Evolutionary conservation across 2,113 vertebrate species (phyloP), one percentile per base, ranked within the genome.

Genomic region (Crocuta crocuta): DNA sequence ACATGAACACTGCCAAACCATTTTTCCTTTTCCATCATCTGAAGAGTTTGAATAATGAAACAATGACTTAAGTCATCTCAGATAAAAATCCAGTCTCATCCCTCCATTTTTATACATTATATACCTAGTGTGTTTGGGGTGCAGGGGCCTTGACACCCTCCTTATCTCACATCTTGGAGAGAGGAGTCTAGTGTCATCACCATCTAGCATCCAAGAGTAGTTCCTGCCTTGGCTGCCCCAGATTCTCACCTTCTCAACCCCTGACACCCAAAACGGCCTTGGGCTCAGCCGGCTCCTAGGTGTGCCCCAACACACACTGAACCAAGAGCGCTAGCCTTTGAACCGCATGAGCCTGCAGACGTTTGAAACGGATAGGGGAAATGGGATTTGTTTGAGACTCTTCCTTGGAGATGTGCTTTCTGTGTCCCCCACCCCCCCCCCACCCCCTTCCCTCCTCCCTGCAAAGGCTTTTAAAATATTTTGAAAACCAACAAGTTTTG

Each of bases 401-500:
- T 89, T 85, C 66, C 76, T 4, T 4, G 0, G 39, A 55, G 61
- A 26, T 63, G n/a, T 19, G 43, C 74, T 58, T 96, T 66, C 66
- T 7, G 4, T 63, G 21, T 39, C 4, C 39, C 39, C 39, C 39
- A 11, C 5, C 11, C 5, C 2, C 9, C 2, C 33, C 11, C 11
- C 26, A 45, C 4, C 53, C 81, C 63, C 80, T 61, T 76, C 35
- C 35, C 33, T 73, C 31, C 89, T 76, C 63, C 83, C 68, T 26
- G 23, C 24, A 43, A 73, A 82, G 63, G 31, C 31, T 53, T 84
- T 97, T 95, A 94, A 96, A 97, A 93, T 78, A 39, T 86, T 95
- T 71, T 53, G 43, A 95, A 98, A 96, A 96, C 50, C 61, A 84
- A 93, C 86, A 73, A 85, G 55, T 95, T 98, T 97, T 80, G 71